phyloP scores from a whole-genome alignment of 2,888 invertebrate genomes.

The Drosophila limbata region DNA sequence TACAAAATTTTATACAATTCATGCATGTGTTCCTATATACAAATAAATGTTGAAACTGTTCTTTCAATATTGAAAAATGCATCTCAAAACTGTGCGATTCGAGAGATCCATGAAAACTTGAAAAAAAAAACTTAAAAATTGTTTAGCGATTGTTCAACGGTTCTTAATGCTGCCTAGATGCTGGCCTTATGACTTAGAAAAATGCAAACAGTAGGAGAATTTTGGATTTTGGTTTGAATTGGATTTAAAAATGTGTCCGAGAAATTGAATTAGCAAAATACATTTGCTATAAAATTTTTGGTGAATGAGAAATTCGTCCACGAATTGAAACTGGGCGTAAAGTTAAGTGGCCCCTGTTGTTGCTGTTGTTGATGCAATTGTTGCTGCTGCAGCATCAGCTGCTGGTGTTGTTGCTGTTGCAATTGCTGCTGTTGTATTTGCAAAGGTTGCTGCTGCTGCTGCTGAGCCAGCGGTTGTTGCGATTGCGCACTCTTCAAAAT shows the following conservation, averaged over 20 bases:
- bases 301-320: slow-evolving; percentile 85
- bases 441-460: slow-evolving; percentile 10
- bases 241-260: slow-evolving; percentile 3
- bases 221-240: slow-evolving; percentile 9
- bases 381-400: slow-evolving; percentile 47
- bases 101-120: slow-evolving; percentile 45
- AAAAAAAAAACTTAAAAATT: slow-evolving; percentile 41
- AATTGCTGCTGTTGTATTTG: slow-evolving; percentile 47
- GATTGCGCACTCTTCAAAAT: slow-evolving; percentile 75
- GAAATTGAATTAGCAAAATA: slow-evolving; percentile 81
- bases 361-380: slow-evolving; percentile 38
- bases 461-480: slow-evolving; percentile 63
- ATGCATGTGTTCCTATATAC: slow-evolving; percentile 40
- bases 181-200: slow-evolving; percentile 42
- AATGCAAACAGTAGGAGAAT: slow-evolving; percentile 18
- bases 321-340: slow-evolving; percentile 84
- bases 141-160: slow-evolving; percentile 24
- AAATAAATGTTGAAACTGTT: slow-evolving; percentile 45
- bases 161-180: slow-evolving; percentile 39
- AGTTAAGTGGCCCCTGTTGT: slow-evolving; percentile 65
- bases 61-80: slow-evolving; percentile 37
- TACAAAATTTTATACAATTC: slow-evolving; percentile 49
- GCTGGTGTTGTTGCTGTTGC: slow-evolving; percentile 44
- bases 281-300: slow-evolving; percentile 85
- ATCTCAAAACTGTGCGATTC: slow-evolving; percentile 24